A percentile compares a stretch with the other conserved stretches of the same genome.
Evolutionary conservation across 2,797 vertebrate species (phyloP).

Genomic region (Pogoniulus pusillus): DNA sequence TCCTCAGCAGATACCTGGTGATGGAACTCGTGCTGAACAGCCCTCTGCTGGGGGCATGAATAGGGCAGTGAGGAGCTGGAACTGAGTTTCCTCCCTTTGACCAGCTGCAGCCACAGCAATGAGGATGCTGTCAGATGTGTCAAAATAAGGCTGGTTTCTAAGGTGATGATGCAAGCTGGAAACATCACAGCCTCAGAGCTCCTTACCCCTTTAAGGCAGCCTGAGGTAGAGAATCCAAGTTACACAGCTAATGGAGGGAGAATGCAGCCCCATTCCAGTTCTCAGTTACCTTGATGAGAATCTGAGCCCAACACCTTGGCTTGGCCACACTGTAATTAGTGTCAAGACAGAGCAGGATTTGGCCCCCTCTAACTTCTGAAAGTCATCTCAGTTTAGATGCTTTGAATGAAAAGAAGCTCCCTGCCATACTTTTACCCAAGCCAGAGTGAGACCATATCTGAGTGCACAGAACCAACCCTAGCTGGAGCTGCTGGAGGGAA

Average conservation of each 20-base stretch:
- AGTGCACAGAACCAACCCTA: not conserved
- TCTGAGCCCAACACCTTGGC: not conserved
- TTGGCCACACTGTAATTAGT: not conserved
- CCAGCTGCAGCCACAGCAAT: not conserved
- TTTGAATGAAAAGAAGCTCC: not conserved
- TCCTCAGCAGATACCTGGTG: not conserved
- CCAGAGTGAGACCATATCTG: not conserved
- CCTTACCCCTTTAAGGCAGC: not conserved
- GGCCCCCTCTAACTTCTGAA: not conserved
- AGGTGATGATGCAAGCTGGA: fast-evolving
- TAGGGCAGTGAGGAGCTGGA: not conserved
- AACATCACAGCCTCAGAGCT: not conserved
- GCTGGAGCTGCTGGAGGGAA: not conserved
- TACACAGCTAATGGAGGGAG: not conserved
- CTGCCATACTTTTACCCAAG: not conserved
- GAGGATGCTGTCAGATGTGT: not conserved
- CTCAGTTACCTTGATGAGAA: not conserved
- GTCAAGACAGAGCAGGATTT: not conserved
- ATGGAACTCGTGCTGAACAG: not conserved
- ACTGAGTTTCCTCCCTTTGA: not conserved
- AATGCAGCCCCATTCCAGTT: not conserved
- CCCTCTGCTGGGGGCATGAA: not conserved
- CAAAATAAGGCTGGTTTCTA: not conserved
- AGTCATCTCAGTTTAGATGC: not conserved
- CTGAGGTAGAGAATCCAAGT: not conserved